Evolutionary conservation across 2,113 vertebrate species (phyloP).

Genomic region (Gobio gobio): DNA sequence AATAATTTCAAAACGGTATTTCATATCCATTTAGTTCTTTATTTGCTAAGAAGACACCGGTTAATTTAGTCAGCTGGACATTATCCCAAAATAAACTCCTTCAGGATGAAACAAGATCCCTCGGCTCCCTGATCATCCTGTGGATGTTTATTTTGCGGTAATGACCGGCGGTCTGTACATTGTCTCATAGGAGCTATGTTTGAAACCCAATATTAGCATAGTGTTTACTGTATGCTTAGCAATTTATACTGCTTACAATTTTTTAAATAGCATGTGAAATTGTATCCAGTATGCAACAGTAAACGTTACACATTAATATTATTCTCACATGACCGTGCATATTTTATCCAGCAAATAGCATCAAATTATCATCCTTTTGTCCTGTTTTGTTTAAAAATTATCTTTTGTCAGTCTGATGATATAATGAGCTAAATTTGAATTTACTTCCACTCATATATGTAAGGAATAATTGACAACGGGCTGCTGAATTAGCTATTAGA

Average conservation of each 20-base stretch:
- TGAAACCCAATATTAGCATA: background rate
- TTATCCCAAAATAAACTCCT: constrained; percentile 12
- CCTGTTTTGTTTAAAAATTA: background rate
- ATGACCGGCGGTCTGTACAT: background rate
- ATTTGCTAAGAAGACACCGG: background rate
- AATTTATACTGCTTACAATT: background rate
- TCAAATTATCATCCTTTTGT: background rate
- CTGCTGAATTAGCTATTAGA: too few species aligned
- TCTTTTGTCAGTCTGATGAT: background rate
- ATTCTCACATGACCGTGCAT: background rate
- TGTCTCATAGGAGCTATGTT: background rate
- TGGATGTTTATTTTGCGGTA: constrained; percentile 8
- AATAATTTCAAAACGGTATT: background rate
- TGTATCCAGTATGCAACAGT: background rate
- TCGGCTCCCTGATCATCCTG: background rate
- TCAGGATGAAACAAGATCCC: background rate
- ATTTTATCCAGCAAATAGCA: background rate
- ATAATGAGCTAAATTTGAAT: background rate
- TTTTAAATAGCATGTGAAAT: background rate
- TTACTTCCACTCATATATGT: background rate
- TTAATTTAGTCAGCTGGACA: background rate
- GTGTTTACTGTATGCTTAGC: background rate
- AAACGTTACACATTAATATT: background rate
- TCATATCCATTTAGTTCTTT: background rate
- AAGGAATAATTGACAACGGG: too few species aligned